A percentile compares a stretch with the other conserved stretches of the same genome.
Conservation (phyloP, 2,888 invertebrate genomes). For the Torymus texanus region DNA sequence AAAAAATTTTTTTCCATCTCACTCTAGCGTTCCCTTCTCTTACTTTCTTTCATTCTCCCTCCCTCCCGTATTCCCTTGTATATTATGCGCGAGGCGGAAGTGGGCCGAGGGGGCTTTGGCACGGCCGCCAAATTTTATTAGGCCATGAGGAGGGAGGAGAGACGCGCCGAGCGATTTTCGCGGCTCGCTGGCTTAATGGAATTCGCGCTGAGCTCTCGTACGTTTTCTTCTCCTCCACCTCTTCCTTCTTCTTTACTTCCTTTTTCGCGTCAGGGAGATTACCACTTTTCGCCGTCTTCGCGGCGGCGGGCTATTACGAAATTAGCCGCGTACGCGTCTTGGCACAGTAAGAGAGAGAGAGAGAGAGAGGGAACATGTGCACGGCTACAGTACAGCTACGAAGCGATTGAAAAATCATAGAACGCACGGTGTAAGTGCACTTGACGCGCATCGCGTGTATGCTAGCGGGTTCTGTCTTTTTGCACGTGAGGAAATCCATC, state of each 20-base stretch:
- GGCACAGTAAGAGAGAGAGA: no score
- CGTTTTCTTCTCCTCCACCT: background rate
- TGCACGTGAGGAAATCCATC: no score
- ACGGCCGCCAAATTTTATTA: conserved; percentile 32
- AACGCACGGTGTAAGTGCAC: background rate
- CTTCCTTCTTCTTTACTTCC: no score
- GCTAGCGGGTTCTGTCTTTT: no score
- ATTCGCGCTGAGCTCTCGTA: background rate
- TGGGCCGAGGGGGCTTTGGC: background rate
- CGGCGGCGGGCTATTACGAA: background rate
- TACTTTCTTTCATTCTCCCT: background rate
- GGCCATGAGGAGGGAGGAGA: background rate
- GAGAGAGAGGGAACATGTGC: background rate
- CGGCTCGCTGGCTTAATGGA: conserved; percentile 13
- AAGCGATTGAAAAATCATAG: conserved; percentile 13
- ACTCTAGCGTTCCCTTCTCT: no score
- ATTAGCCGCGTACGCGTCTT: background rate
- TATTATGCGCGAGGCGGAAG: background rate
- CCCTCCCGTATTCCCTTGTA: background rate
- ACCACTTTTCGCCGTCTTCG: no score
- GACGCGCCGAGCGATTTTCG: conserved; percentile 1
- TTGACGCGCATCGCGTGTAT: background rate
- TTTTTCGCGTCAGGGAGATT: no score
- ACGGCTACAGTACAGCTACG: background rate
- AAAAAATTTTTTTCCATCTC: no score